Base-by-base conservation (phyloP, 2,888 invertebrate genomes). In the Drosophila nr. medialis region DNA sequence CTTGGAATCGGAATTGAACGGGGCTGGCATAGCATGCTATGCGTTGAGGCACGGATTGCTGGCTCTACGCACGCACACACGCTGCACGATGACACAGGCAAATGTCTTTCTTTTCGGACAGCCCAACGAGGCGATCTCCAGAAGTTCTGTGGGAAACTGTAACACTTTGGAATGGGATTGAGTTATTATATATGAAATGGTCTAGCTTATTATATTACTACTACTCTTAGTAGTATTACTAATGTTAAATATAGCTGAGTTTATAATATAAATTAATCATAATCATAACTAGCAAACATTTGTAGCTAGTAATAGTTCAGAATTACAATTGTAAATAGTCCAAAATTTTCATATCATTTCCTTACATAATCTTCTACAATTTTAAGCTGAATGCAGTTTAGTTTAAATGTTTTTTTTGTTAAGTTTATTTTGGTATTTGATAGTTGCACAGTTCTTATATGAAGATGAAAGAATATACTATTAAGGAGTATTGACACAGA, bases 21-120 rank as follows among this genome's bases (percentile, higher is more conserved):
- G 24, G 45, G 4, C 24, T 45, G 21, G 45, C 15, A 45, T 45
- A 15, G 45, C 21, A 24, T 15, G 21, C 45, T 8, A 24, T 55
- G 36, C 21, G 34, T 58, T 68, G 69, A 70, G 21, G 54, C 42
- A 54, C 64, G 63, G 64, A 65, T 72, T 48, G 72, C 72, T 77
- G 86, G 74, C 77, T 61, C 66, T 60, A 49, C 48, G 63, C 64
- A 66, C 64, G 49, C 77, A 59, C 54, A 61, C 34, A 62, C 45
- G 29, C 63, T 50, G 62, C 80, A 72, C 70, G 78, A 80, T 85
- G 85, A 86, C 85, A 89, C 90, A 90, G 83, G 89, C 89, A 86
- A 86, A 86, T 86, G 85, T 86, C 90, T 86, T 89, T 89, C 84
- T 90, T 86, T 88, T 64, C 75, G 50, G 77, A 27, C 66, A 49